Base-by-base conservation (phyloP, 1,140 invertebrate genomes). In the Bombus sibiricus region DNA sequence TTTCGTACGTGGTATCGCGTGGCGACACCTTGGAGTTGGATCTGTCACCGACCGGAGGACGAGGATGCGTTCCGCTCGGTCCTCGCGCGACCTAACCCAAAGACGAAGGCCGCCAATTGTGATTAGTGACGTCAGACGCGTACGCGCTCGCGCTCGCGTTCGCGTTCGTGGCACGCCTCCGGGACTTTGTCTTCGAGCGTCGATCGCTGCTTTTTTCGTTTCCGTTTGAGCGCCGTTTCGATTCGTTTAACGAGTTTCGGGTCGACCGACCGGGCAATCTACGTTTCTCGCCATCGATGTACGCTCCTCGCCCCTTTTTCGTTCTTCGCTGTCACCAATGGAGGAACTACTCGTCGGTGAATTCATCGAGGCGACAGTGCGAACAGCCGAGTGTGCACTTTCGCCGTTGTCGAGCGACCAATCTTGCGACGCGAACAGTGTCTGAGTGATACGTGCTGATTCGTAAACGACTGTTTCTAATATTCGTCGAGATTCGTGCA, bases 101-200 rank as follows among this genome's bases (percentile, higher is more conserved):
- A 37, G 75, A 69, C 13, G 37, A 75, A 77, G 74, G 83, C 77
- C 86, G 66, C 32, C 53, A 47, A 43, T 68, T 47, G 74, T 77
- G 68, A 81, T 86, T 80, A 66, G 74, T 85, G 86, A 87, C 88
- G 88, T 90, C 71, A 83, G 34, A 22, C 32, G 39, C 77, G 59
- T 39, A 32, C 22, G 39, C 68, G 68, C 37, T 71, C 68, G 68
- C 25, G 66, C 18, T 68, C 32, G 37, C 76, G 66, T 47, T 47
- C 76, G 74, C 47, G 74, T 25, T 59, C 72, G 66, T 62, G 87
- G 62, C 74, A 73, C 83, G 75, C 62, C 78, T 89, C 80, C 64
- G 79, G 18, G 43, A 39, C 47, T 18, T 59, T 15, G 8, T 28
- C 32, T 84, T 62, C 74, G 32, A 71, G 47, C 53, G 37, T 71